Conservation (phyloP, 2,113 vertebrate species). For the Quiscalus mexicanus region DNA sequence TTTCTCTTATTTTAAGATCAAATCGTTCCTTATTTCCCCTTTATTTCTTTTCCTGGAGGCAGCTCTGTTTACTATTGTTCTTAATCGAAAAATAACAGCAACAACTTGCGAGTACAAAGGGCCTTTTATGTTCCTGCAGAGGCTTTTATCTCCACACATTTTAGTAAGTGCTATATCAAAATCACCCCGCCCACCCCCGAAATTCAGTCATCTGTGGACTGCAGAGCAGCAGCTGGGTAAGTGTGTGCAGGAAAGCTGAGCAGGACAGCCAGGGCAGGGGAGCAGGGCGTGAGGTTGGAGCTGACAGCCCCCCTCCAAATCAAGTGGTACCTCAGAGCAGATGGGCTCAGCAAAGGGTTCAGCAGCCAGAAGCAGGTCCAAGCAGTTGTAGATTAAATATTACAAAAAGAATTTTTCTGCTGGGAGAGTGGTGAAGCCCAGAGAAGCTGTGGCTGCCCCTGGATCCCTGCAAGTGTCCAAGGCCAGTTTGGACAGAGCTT, state of each 20-base stretch:
- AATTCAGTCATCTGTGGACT: background rate
- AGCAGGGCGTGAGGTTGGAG: background rate
- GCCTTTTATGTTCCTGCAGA: slow-evolving; percentile 10
- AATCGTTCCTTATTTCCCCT: background rate
- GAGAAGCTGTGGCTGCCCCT: background rate
- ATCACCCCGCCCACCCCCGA: background rate
- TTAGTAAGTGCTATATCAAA: slow-evolving; percentile 41
- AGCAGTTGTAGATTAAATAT: background rate
- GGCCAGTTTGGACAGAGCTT: fast-evolving
- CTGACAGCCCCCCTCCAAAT: background rate
- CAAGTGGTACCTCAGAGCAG: background rate
- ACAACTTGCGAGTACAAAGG: slow-evolving; percentile 31
- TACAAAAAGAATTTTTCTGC: background rate
- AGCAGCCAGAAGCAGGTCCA: background rate
- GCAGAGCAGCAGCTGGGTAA: slow-evolving; percentile 28
- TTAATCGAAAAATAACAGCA: slow-evolving; percentile 25
- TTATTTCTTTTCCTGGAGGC: background rate
- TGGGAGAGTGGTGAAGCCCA: background rate
- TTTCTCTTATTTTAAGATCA: background rate
- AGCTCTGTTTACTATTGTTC: slow-evolving; percentile 43
- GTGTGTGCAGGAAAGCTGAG: background rate
- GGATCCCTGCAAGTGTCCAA: background rate
- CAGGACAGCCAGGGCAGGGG: background rate
- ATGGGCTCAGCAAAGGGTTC: background rate
- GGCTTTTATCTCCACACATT: slow-evolving; percentile 32